phyloP scores from a whole-genome alignment of 1,140 invertebrate species.

The Hirudo medicinalis region DNA sequence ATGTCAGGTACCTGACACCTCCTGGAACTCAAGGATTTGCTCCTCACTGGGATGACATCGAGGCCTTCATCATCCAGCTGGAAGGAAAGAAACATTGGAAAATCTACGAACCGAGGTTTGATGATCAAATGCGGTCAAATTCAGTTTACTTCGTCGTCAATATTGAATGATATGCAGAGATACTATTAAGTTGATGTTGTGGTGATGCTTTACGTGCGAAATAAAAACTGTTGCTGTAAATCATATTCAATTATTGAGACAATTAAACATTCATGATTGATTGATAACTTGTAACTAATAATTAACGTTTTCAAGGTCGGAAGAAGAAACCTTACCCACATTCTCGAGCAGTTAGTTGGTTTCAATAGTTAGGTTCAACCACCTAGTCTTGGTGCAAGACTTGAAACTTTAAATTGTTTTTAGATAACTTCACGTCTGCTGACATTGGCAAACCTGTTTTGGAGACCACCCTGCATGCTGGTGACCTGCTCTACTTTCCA shows the following conservation, averaged over 20 bases:
- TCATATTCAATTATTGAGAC: too few relatives aligned
- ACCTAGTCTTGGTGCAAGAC: neutral
- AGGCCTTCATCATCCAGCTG: slow-evolving; percentile 89
- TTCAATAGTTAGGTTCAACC: neutral
- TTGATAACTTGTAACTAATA: neutral
- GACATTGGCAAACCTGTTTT: slow-evolving; percentile 65
- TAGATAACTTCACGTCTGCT: slow-evolving; percentile 58
- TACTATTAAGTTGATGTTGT: too few relatives aligned
- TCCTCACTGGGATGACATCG: slow-evolving; percentile 95
- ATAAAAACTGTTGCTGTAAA: too few relatives aligned
- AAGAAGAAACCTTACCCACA: neutral
- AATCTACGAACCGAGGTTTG: slow-evolving; percentile 59
- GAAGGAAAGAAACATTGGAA: slow-evolving; percentile 91
- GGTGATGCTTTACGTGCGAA: too few relatives aligned
- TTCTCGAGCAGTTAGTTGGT: neutral
- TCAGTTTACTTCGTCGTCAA: slow-evolving; percentile 57
- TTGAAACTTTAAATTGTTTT: slow-evolving; percentile 12
- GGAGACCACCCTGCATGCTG: slow-evolving; percentile 64
- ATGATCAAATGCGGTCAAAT: slow-evolving; percentile 25
- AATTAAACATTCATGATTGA: too few relatives aligned
- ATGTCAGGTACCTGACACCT: slow-evolving; percentile 70
- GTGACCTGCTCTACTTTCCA: slow-evolving; percentile 79
- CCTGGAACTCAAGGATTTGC: slow-evolving; percentile 89
- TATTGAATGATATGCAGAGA: too few relatives aligned
- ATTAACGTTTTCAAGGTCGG: neutral